Percentiles rank a stretch among this genome's conserved stretches.
Conservation (phyloP, 2,888 invertebrate genomes). For the Tribolium freemani region DNA sequence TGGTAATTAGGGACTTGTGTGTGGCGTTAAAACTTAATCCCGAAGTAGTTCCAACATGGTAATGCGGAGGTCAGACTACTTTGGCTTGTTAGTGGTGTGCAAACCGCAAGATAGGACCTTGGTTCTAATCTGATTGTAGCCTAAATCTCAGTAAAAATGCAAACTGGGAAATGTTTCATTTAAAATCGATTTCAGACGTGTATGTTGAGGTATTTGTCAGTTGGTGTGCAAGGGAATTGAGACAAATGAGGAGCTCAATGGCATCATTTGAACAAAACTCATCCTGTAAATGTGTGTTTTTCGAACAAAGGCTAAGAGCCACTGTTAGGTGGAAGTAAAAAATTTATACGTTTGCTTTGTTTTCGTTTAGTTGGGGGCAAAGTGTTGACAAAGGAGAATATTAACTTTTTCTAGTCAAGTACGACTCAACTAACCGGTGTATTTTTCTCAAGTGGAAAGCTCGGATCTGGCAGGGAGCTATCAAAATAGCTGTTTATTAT, state of each 20-base stretch:
- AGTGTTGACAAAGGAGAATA: background rate
- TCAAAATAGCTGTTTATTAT: no score
- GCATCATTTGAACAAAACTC: background rate
- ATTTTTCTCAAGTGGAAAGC: background rate
- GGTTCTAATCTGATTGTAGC: background rate
- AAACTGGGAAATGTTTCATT: background rate
- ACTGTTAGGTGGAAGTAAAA: background rate
- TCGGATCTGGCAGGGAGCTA: no score
- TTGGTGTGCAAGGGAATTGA: background rate
- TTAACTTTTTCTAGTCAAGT: background rate
- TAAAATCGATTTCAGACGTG: background rate
- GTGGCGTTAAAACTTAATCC: slow-evolving; percentile 28
- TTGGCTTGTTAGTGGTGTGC: background rate
- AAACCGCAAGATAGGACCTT: background rate
- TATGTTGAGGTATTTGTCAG: background rate
- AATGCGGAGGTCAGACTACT: slow-evolving; percentile 3
- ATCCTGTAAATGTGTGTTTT: background rate
- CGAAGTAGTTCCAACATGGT: slow-evolving; percentile 13
- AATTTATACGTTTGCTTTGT: background rate
- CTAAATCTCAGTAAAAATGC: background rate
- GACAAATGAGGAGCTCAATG: slow-evolving; percentile 3
- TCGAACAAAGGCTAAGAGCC: background rate
- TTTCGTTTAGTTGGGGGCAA: background rate
- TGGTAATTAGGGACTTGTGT: slow-evolving; percentile 31
- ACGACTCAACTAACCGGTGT: background rate